Conservation (phyloP, 2,113 vertebrate genomes). For the Alces alces region DNA sequence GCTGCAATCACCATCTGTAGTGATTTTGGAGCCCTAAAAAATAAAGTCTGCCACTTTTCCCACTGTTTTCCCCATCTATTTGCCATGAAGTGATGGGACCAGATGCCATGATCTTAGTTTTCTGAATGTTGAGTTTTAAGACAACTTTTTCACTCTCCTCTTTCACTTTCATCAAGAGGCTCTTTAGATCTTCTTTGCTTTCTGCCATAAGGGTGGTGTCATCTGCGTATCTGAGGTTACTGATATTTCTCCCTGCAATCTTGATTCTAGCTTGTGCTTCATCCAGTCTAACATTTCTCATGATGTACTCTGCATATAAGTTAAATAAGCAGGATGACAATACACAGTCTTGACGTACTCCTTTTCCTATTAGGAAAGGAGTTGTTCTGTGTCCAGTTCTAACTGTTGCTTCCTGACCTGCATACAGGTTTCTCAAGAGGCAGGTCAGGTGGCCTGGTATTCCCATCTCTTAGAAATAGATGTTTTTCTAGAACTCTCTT, state of each 20-base stretch:
- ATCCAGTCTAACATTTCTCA: accelerated
- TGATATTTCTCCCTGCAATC: background rate
- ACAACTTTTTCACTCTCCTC: background rate
- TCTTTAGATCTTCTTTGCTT: background rate
- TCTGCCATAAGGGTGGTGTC: background rate
- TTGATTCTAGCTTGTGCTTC: background rate
- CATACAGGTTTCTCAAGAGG: background rate
- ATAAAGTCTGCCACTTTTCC: background rate
- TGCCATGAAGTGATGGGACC: background rate
- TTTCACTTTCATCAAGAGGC: background rate
- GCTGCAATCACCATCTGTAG: background rate
- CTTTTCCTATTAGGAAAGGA: background rate
- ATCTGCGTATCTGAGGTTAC: background rate
- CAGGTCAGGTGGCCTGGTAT: background rate
- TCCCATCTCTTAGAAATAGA: background rate
- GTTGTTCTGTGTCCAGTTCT: background rate
- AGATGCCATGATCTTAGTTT: background rate
- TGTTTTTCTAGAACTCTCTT: background rate
- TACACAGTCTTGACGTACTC: background rate
- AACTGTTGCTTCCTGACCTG: background rate
- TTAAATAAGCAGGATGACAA: background rate
- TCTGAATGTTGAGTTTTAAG: background rate
- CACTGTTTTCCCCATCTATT: background rate
- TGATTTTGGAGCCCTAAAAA: accelerated
- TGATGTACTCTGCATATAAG: background rate